A percentile compares a stretch with the other conserved stretches of the same genome.
phyloP scores from a whole-genome alignment of 2,113 vertebrate species.

The Cyphomyrus plagiostoma region DNA sequence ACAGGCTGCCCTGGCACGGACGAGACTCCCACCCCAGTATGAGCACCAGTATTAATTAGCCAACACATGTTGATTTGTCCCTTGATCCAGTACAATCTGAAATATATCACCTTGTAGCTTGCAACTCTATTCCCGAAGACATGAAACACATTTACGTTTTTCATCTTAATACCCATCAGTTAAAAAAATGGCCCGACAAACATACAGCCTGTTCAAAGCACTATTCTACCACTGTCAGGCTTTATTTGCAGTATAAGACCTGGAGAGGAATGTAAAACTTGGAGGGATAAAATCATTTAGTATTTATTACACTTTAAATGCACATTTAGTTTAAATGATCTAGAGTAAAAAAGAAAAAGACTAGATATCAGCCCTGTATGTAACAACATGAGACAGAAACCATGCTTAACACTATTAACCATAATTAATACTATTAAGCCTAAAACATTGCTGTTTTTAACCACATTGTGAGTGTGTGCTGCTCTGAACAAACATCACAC shows the following conservation, averaged over 20 bases:
- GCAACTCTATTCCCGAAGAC: neutral
- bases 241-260: neutral
- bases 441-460: neutral
- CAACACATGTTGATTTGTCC: neutral
- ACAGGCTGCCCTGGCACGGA: too few species aligned
- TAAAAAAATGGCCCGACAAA: neutral
- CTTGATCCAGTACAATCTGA: neutral
- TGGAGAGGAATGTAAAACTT: neutral
- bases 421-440: neutral
- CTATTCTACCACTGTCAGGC: neutral
- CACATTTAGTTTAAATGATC: neutral
- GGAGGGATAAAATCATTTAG: neutral
- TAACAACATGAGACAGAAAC: neutral
- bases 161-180: neutral
- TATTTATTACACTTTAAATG: neutral
- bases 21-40: too few species aligned
- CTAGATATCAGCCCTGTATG: neutral
- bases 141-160: neutral
- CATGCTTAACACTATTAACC: neutral
- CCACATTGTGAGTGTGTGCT: neutral
- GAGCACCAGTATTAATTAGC: neutral
- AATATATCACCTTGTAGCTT: neutral
- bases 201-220: neutral
- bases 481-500: neutral
- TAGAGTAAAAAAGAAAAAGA: neutral